Percentiles rank a stretch among this genome's conserved stretches.
Evolutionary conservation across 2,888 invertebrate genomes (phyloP).

Genomic region (Latrodectus elegans): DNA sequence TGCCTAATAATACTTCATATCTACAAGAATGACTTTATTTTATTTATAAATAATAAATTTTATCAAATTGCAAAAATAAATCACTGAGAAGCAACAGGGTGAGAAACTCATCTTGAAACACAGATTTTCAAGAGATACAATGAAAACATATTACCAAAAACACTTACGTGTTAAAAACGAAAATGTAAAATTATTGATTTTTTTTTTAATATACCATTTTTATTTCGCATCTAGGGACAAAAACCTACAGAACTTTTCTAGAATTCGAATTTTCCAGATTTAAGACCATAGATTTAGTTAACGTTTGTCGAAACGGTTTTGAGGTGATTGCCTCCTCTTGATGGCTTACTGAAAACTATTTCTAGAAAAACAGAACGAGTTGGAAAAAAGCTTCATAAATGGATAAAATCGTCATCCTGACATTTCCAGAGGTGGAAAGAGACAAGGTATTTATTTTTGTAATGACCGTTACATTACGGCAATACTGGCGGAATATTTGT

Average conservation of each 20-base stretch:
- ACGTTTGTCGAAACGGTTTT: constrained; percentile 39
- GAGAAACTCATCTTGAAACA: no score
- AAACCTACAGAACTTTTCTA: not conserved
- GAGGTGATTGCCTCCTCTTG: constrained; percentile 33
- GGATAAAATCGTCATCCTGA: constrained; percentile 36
- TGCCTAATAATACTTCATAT: no score
- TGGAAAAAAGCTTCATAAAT: constrained; percentile 19
- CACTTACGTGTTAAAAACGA: no score
- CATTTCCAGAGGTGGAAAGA: not conserved
- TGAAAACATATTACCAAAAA: no score
- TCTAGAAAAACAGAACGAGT: constrained; percentile 11
- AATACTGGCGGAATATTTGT: not conserved
- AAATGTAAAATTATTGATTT: no score
- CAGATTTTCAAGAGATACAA: no score
- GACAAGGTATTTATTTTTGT: constrained; percentile 25
- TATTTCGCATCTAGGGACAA: no score
- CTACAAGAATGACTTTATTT: no score
- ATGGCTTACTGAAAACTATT: constrained; percentile 41
- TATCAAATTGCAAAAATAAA: no score
- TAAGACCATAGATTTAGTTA: constrained; percentile 45
- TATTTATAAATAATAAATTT: no score
- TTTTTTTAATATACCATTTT: no score
- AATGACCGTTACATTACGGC: constrained; percentile 4
- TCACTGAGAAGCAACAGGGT: no score
- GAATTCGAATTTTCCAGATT: not conserved